Evolutionary conservation across 2,888 invertebrate genomes (phyloP).

Genomic region (Ephialtes manifestator): DNA sequence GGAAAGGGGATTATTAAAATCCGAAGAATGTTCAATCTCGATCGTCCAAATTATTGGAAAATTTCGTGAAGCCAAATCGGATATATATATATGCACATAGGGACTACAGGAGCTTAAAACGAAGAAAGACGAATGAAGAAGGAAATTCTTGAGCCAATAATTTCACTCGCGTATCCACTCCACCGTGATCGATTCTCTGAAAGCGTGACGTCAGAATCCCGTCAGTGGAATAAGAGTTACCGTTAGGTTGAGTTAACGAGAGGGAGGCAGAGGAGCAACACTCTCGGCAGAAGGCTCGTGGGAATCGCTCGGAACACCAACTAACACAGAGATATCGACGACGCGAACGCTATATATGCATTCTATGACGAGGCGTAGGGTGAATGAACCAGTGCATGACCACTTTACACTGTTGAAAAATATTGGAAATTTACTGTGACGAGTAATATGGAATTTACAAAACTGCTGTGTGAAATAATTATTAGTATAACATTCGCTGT

Average conservation of each 20-base stretch:
- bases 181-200: slow-evolving; percentile 57
- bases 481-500: no score
- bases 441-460: no score
- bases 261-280: slow-evolving; percentile 29
- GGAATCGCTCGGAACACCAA: slow-evolving; percentile 50
- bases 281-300: slow-evolving; percentile 54
- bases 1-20: slow-evolving; percentile 47
- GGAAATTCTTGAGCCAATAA: slow-evolving; percentile 56
- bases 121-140: slow-evolving; percentile 18
- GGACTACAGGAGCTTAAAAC: not conserved
- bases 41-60: slow-evolving; percentile 55
- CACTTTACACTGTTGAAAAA: no score
- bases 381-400: not conserved
- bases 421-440: no score
- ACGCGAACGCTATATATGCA: slow-evolving; percentile 20
- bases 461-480: no score
- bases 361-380: not conserved
- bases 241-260: slow-evolving; percentile 56
- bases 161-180: slow-evolving; percentile 42
- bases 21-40: slow-evolving; percentile 50
- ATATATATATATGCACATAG: slow-evolving; percentile 30
- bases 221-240: slow-evolving; percentile 64
- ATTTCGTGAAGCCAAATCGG: slow-evolving; percentile 35
- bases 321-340: slow-evolving; percentile 29
- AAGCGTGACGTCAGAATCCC: slow-evolving; percentile 60